A percentile compares a stretch with the other conserved stretches of the same genome.
Conservation (phyloP, 2,888 invertebrate species). For the Dicranocentrus wangi region DNA sequence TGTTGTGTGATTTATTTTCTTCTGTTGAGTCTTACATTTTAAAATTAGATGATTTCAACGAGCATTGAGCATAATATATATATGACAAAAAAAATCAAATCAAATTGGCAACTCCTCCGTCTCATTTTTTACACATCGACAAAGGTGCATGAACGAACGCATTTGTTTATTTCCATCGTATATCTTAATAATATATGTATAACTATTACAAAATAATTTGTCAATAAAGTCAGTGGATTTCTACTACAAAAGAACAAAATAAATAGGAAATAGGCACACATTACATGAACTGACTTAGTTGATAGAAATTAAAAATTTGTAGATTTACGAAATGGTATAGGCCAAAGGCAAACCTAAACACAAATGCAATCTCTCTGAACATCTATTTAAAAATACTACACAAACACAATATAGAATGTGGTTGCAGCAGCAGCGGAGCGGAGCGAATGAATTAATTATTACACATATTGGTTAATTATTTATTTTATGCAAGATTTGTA, state of each 20-base stretch:
- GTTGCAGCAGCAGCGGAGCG: too few relatives aligned
- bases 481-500: constrained; percentile 27
- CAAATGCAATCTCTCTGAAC: constrained; percentile 57
- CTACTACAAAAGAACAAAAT: constrained; percentile 61
- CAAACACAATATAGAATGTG: constrained; percentile 19
- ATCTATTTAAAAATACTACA: constrained; percentile 53
- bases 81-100: too few relatives aligned
- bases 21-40: too few relatives aligned
- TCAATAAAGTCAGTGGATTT: constrained; percentile 55
- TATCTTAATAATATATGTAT: constrained; percentile 44
- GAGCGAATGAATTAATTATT: constrained; percentile 19
- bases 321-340: constrained; percentile 51
- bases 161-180: constrained; percentile 46
- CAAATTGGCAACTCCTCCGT: too few relatives aligned
- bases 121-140: constrained; percentile 50
- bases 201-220: constrained; percentile 63
- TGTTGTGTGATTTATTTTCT: too few relatives aligned
- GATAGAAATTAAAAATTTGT: constrained; percentile 63
- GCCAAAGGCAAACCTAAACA: constrained; percentile 26
- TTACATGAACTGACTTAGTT: constrained; percentile 61
- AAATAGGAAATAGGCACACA: constrained; percentile 63
- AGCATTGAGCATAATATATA: too few relatives aligned
- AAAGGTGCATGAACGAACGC: constrained; percentile 52
- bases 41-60: too few relatives aligned
- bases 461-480: not conserved